Evolutionary conservation across 2,888 invertebrate species (phyloP).

Genomic region (Nebria brevicollis): DNA sequence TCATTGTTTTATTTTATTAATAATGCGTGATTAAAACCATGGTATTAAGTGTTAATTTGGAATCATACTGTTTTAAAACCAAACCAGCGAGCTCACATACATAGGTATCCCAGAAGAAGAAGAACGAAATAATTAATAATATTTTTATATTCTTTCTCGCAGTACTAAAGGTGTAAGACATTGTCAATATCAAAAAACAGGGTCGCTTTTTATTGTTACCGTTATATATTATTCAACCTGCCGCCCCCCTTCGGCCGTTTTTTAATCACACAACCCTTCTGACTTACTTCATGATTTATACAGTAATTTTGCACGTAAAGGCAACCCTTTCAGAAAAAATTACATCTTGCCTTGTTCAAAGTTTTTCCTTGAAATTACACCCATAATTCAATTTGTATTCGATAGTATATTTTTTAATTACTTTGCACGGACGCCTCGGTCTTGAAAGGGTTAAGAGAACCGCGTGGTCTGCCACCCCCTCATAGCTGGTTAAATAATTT

Average conservation of each 20-base stretch:
- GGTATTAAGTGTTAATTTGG: background rate
- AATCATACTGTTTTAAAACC: background rate
- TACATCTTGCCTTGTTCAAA: slow-evolving; percentile 57
- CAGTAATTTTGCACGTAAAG: slow-evolving; percentile 48
- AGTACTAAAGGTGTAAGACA: background rate
- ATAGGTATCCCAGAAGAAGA: too few relatives aligned
- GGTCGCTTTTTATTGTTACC: slow-evolving; percentile 39
- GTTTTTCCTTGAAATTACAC: slow-evolving; percentile 59
- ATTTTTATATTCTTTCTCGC: background rate
- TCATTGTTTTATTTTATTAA: background rate
- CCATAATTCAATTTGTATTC: slow-evolving; percentile 64
- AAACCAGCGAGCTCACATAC: too few relatives aligned
- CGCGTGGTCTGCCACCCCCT: slow-evolving; percentile 21
- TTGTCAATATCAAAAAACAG: slow-evolving; percentile 31
- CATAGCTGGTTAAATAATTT: slow-evolving; percentile 46
- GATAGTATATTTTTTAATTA: slow-evolving; percentile 64
- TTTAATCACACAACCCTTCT: slow-evolving; percentile 43
- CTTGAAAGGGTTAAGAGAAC: slow-evolving; percentile 28
- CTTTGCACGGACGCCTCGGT: slow-evolving; percentile 49
- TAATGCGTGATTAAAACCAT: background rate
- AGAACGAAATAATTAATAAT: too few relatives aligned
- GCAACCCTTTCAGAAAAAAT: slow-evolving; percentile 22
- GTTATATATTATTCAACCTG: slow-evolving; percentile 40
- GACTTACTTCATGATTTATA: slow-evolving; percentile 48
- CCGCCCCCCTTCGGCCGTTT: slow-evolving; percentile 20